A percentile compares a stretch with the other conserved stretches of the same genome.
Evolutionary conservation across 2,888 invertebrate genomes (phyloP).

Genomic region (Tinea pellionella): DNA sequence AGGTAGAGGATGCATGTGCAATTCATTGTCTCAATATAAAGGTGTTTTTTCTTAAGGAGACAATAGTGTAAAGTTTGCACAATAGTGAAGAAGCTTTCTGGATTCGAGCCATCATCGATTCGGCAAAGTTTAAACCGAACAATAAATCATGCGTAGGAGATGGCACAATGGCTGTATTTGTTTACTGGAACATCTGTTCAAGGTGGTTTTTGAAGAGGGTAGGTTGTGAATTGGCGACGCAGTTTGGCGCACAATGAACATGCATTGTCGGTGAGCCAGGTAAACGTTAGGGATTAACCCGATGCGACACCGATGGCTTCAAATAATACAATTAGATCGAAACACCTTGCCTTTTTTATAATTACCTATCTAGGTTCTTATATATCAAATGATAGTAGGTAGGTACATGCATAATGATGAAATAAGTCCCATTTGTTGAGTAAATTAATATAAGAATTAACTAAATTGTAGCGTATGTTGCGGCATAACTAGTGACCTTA

Average conservation of each 20-base stretch:
- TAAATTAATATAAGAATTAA: slow-evolving; percentile 12
- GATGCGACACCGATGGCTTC: slow-evolving; percentile 32
- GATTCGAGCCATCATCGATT: slow-evolving; percentile 50
- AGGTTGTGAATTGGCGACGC: slow-evolving; percentile 40
- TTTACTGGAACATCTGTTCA: slow-evolving; percentile 60
- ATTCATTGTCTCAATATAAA: slow-evolving; percentile 49
- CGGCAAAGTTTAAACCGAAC: slow-evolving; percentile 37
- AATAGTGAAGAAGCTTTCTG: slow-evolving; percentile 39
- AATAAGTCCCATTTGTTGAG: neutral
- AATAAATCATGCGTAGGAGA: slow-evolving; percentile 63
- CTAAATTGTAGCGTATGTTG: slow-evolving; percentile 28
- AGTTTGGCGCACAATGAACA: slow-evolving; percentile 38
- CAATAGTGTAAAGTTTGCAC: slow-evolving; percentile 50
- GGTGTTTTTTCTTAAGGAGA: slow-evolving; percentile 50
- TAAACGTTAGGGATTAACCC: slow-evolving; percentile 64
- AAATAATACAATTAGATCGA: slow-evolving; percentile 38
- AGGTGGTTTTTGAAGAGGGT: slow-evolving; percentile 30
- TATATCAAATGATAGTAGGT: neutral
- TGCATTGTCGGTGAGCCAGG: slow-evolving; percentile 45
- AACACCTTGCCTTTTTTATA: slow-evolving; percentile 53
- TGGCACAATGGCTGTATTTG: slow-evolving; percentile 46
- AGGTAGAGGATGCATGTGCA: slow-evolving; percentile 63
- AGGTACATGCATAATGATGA: neutral
- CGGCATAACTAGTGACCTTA: slow-evolving; percentile 52
- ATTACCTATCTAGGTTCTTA: neutral